Conservation (phyloP, 2,113 vertebrate species). For the Columbina picui region DNA sequence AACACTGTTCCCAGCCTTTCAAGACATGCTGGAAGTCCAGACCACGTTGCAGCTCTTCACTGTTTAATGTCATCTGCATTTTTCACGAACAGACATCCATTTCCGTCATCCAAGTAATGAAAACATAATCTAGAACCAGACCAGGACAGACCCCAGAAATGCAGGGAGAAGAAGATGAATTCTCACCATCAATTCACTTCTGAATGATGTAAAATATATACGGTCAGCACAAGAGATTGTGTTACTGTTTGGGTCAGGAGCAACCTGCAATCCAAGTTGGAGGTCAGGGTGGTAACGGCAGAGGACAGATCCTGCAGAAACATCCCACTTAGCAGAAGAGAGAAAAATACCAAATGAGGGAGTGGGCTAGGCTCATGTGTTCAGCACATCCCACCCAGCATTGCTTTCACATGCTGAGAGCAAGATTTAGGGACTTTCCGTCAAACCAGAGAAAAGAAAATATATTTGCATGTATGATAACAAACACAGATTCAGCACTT, state of each 20-base stretch:
- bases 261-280: not conserved
- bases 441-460: not conserved
- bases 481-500: not conserved
- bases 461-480: not conserved
- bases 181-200: not conserved
- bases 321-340: not conserved
- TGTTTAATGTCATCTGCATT: not conserved
- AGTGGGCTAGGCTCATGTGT: not conserved
- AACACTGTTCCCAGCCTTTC: not conserved
- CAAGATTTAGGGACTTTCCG: rapidly evolving
- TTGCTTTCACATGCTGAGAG: not conserved
- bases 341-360: not conserved
- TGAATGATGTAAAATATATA: not conserved
- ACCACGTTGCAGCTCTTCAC: not conserved
- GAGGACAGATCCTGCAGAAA: not conserved
- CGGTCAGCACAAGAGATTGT: not conserved
- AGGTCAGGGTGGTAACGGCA: not conserved
- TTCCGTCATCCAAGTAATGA: not conserved
- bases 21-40: not conserved
- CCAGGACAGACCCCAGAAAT: not conserved
- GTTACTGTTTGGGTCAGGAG: not conserved
- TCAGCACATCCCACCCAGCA: not conserved
- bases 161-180: not conserved
- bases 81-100: not conserved
- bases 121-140: not conserved